Evolutionary conservation across 2,888 invertebrate species (phyloP), one percentile per base, ranked within the genome.

Genomic region (Athalia rosae): DNA sequence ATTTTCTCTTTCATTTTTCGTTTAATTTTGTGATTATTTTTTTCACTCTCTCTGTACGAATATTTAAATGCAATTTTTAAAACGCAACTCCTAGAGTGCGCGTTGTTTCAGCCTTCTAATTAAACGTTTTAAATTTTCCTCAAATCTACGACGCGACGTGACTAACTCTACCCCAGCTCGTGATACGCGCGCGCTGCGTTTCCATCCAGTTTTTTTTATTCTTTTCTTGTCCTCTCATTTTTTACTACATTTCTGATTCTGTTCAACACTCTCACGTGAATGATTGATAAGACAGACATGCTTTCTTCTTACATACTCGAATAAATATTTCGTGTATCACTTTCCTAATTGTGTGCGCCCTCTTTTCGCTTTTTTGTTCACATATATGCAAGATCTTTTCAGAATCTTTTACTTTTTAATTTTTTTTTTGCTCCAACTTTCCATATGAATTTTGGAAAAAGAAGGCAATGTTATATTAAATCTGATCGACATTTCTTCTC

Each of bases 91-190:
- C n/a, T n/a, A 64, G 47, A 47, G 45, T 64, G 15, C 47, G 8
- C 13, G 47, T 45, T 64, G 45, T 47, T 50, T 7, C 47, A 64
- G 47, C 64, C 64, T 64, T 13, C 13, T 64, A 64, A 64, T 64
- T 64, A 64, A 67, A 41, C 67, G 67, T 67, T 67, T 7, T n/a
- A 53, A 50, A 67, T 67, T 67, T 53, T 6, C 53, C 48, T 67
- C 67, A 41, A 53, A 67, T 8, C 43, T 53, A 28, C 28, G 28
- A 28, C 28, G 28, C 28, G 28, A 28, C 50, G 50, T 50, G 48
- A 67, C 67, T 28, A 6, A 53, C 13, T 53, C 28, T 28, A 28
- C 28, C 28, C 28, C 28, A 28, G 28, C 28, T 28, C 28, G 28
- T 2, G 2, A 28, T 28, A 28, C 28, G 28, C 28, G 28, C 28